phyloP scores from a whole-genome alignment of 1,140 invertebrate genomes.

The Zaprionus gabonicus region DNA sequence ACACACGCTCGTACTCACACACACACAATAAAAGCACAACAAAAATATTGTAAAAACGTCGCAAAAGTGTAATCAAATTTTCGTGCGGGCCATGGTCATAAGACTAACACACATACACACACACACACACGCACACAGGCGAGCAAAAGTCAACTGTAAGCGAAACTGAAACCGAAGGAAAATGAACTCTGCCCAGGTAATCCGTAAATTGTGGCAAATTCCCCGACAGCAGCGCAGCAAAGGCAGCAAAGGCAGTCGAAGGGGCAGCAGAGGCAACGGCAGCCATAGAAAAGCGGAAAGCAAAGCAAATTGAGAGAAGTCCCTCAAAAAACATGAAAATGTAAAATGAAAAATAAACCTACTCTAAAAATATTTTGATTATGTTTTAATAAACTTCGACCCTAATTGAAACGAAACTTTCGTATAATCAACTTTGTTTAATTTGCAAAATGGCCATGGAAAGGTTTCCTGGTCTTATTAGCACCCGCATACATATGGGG shows the following conservation, averaged over 20 bases:
- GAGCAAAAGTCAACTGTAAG: constrained; percentile 6
- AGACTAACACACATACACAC: not conserved
- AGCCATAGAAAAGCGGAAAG: too few species aligned
- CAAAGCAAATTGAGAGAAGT: not conserved
- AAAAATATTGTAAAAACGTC: constrained; percentile 34
- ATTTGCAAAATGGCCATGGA: not conserved
- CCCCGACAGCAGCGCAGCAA: not conserved
- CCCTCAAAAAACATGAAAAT: not conserved
- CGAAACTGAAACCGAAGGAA: not conserved
- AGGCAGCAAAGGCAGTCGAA: too few species aligned
- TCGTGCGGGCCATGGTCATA: constrained; percentile 32
- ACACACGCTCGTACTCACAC: not conserved
- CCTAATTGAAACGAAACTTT: constrained; percentile 1
- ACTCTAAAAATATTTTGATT: constrained; percentile 1
- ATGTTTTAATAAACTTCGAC: constrained; percentile 5
- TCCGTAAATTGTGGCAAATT: constrained; percentile 2
- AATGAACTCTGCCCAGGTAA: constrained; percentile 1
- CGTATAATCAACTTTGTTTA: not conserved
- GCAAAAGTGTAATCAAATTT: constrained; percentile 43
- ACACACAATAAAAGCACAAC: not conserved
- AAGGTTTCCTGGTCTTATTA: too few species aligned
- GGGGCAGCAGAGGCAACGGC: too few species aligned
- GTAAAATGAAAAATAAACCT: not conserved
- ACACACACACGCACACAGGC: constrained; percentile 3
- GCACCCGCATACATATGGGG: too few species aligned